Percentiles rank a stretch among this genome's conserved stretches.
Evolutionary conservation across 2,797 vertebrate genomes (phyloP).

Genomic region (Sebastes nivosus): DNA sequence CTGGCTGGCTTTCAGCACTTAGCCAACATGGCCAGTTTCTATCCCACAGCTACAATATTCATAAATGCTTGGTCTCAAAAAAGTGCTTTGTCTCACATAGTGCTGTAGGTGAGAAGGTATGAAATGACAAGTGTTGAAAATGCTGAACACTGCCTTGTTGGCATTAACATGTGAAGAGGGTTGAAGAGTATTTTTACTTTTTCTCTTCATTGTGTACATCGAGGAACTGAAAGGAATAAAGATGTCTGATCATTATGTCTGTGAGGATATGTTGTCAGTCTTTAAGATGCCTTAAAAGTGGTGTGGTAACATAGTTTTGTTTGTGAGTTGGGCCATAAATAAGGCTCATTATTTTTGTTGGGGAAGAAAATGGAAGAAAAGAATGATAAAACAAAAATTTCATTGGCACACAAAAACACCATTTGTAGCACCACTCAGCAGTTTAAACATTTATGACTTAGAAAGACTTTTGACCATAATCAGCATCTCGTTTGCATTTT

Average conservation of each 20-base stretch:
- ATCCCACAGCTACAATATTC: constrained; percentile 37
- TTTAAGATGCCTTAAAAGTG: neutral
- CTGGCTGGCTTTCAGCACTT: constrained; percentile 37
- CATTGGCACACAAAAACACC: no score
- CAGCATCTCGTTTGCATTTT: no score
- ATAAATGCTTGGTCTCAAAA: constrained; percentile 30
- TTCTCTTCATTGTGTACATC: neutral
- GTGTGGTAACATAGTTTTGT: neutral
- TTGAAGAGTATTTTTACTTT: neutral
- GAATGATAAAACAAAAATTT: no score
- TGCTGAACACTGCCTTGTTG: constrained; percentile 9
- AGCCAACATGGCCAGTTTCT: constrained; percentile 21
- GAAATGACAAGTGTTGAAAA: constrained; percentile 24
- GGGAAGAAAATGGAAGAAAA: no score
- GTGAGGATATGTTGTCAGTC: neutral
- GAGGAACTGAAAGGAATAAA: neutral
- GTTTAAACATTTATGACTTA: no score
- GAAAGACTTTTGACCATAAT: no score
- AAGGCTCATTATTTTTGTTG: neutral
- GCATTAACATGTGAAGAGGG: neutral
- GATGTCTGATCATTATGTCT: neutral
- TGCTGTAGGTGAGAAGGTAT: constrained; percentile 24
- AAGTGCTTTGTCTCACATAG: constrained; percentile 31
- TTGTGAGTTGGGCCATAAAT: neutral
- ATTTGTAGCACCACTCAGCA: no score